Base-by-base conservation (phyloP, 2,113 vertebrate species). In the Hiodon tergisus region DNA sequence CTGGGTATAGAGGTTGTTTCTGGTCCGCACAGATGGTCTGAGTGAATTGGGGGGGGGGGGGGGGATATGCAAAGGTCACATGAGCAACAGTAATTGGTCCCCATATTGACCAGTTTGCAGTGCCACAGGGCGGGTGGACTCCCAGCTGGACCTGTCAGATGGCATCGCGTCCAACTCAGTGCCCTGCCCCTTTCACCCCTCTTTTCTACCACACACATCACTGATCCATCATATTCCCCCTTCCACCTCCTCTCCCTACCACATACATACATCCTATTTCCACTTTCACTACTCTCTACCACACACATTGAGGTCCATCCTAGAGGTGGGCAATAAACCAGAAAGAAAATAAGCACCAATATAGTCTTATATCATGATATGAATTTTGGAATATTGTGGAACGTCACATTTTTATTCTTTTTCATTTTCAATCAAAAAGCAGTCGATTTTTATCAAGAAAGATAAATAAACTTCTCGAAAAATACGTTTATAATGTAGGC, bases 101-200 rank as follows among this genome's bases (percentile, higher is more conserved):
- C 89, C 90, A 90, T 92, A 91, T 91, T 91, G 90, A 88, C 88
- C 86, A 85, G 86, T 90, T 90, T 90, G 87, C 82, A 75, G 87
- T 85, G 86, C 88, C 89, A 86, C 85, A 81, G 89, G 88, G 87
- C 83, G 87, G 88, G 88, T 89, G 88, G 84, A 80, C 86, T 87
- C 88, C 90, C 91, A 92, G 89, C 87, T 91, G 91, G 90, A 90
- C 86, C 86, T 90, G 90, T 92, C 89, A 92, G 85, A 91, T 89
- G 90, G 87, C 86, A 90, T 92, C 84, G 83, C 86, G 85, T 92
- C 87, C 91, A 90, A 88, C 88, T 92, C 89, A 87, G 82, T 89
- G 88, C 88, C 89, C 88, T 87, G 87, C 82, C 70, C 62, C 72
- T 72, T 76, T n/a, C 4, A 7, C 48, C 71, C 85, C 85, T 77